These are phyloP conservation scores for Synergus umbraculus DNA, from an alignment of 2,888 invertebrate genomes.

Conservation along the genomic window DNA sequence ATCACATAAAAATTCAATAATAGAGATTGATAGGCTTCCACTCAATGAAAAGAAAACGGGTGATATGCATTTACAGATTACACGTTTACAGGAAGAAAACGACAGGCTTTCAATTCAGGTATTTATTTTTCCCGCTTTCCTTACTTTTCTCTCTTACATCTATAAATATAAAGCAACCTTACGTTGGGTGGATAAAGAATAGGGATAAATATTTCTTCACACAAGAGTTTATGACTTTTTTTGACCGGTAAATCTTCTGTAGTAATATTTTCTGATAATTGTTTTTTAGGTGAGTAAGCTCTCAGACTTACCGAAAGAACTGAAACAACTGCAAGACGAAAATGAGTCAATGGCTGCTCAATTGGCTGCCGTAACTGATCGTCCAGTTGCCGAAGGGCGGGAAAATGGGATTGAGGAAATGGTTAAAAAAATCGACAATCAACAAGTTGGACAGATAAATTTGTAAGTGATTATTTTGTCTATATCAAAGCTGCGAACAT, in stretches of 20 bases:
- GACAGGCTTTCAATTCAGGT: constrained; percentile 79
- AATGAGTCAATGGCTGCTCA: background rate
- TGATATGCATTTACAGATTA: constrained; percentile 68
- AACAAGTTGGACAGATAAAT: constrained; percentile 65
- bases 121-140: constrained; percentile 48
- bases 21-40: background rate
- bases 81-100: constrained; percentile 79
- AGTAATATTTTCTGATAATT: background rate
- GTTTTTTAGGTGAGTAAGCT: background rate
- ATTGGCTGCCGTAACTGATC: background rate
- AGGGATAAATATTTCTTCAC: too few relatives aligned
- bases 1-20: background rate
- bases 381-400: constrained; percentile 70
- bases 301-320: too few relatives aligned
- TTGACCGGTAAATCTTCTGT: too few relatives aligned
- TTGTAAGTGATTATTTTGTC: constrained; percentile 60
- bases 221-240: too few relatives aligned
- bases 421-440: constrained; percentile 63
- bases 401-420: constrained; percentile 75
- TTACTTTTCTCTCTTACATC: constrained; percentile 6
- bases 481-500: background rate
- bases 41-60: constrained; percentile 48
- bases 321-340: too few relatives aligned
- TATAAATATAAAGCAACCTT: too few relatives aligned
- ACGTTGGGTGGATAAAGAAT: too few relatives aligned